Evolutionary conservation across 2,113 vertebrate genomes (phyloP).

Genomic region (Brachyistius frenatus): DNA sequence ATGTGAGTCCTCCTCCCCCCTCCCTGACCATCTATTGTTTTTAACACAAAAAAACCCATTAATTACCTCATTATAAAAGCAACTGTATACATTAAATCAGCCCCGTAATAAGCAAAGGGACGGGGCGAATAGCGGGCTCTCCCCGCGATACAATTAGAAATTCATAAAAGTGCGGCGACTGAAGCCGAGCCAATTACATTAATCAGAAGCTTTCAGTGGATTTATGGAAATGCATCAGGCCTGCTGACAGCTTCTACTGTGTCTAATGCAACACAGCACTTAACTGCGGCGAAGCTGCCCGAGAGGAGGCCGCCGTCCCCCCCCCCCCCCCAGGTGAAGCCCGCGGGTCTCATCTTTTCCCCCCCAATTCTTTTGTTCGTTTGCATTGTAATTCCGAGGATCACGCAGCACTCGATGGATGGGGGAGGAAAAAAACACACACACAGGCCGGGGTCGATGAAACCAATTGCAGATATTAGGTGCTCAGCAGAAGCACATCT

Average conservation of each 20-base stretch:
- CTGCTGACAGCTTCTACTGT: slow-evolving; percentile 28
- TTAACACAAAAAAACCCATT: slow-evolving; percentile 19
- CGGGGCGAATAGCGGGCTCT: slow-evolving; percentile 19
- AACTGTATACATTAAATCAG: slow-evolving; percentile 21
- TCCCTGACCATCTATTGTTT: slow-evolving; percentile 4
- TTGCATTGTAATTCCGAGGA: slow-evolving; percentile 33
- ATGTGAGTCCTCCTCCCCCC: not conserved
- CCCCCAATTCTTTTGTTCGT: slow-evolving; percentile 29
- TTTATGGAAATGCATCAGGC: slow-evolving; percentile 51
- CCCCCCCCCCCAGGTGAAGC: slow-evolving; percentile 24
- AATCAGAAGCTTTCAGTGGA: slow-evolving; percentile 58
- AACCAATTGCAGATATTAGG: slow-evolving; percentile 22
- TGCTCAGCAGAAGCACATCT: slow-evolving; percentile 24
- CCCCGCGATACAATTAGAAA: slow-evolving; percentile 31
- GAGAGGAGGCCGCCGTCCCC: slow-evolving; percentile 26
- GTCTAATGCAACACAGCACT: slow-evolving; percentile 41
- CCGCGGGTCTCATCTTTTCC: not conserved
- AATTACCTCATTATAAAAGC: slow-evolving; percentile 18
- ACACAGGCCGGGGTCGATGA: not conserved
- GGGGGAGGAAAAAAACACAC: not conserved
- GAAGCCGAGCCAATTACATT: slow-evolving; percentile 52
- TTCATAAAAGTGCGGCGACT: slow-evolving; percentile 48
- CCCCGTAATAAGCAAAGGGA: slow-evolving; percentile 20
- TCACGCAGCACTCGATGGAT: slow-evolving; percentile 1
- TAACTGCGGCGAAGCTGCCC: slow-evolving; percentile 11